These are phyloP conservation scores for Trematocara macrostoma DNA, from an alignment of 2,113 vertebrate genomes.

Conservation along the genomic window DNA sequence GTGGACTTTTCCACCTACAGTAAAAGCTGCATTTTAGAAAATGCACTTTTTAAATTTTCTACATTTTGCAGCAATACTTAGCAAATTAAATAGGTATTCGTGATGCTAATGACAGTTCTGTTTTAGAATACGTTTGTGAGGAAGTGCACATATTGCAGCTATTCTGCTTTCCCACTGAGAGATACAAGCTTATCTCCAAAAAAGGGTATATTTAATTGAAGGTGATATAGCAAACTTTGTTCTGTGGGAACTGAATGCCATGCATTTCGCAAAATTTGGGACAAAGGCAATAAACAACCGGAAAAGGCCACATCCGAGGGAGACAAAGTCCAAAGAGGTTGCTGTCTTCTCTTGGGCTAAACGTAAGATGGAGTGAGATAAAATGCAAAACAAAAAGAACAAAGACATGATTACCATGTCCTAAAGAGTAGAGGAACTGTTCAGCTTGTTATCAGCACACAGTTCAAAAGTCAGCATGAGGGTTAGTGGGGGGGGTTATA, in stretches of 20 bases:
- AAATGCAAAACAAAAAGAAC: not conserved
- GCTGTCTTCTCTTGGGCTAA: not conserved
- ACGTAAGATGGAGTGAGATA: not conserved
- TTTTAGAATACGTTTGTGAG: not conserved
- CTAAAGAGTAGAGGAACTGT: not conserved
- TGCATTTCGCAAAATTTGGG: not conserved
- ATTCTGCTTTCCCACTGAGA: not conserved
- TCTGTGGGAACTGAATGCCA: not conserved
- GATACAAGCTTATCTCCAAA: not conserved
- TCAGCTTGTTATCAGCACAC: not conserved
- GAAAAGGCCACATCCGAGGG: not conserved
- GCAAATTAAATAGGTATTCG: not conserved
- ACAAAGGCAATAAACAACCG: not conserved
- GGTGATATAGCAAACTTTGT: not conserved
- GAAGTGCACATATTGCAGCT: not conserved
- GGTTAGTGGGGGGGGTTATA: not conserved
- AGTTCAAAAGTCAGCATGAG: not conserved
- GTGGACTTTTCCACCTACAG: not conserved
- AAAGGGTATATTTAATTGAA: not conserved
- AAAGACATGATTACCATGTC: not conserved
- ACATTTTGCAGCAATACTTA: rapidly evolving
- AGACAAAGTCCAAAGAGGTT: not conserved
- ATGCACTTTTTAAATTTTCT: not conserved
- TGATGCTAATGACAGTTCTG: not conserved
- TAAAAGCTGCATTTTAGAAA: not conserved